Conservation (phyloP, 1,140 invertebrate species). For the Zaprionus inermis region DNA sequence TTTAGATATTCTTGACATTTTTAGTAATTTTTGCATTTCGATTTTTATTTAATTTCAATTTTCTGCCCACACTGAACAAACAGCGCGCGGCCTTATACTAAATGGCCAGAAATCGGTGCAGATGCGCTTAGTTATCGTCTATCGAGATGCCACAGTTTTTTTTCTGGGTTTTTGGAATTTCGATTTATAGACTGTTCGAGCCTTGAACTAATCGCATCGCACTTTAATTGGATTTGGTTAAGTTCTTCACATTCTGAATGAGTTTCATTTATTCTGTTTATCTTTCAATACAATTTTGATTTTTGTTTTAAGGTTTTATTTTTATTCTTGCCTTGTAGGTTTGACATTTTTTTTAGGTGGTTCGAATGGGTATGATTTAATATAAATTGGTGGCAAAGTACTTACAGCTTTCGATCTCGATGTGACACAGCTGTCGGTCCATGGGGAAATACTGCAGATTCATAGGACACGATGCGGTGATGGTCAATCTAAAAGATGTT, state of each 20-base stretch:
- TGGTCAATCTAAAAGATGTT: conserved; percentile 91
- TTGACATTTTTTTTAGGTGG: conserved; percentile 17
- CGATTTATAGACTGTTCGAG: neutral
- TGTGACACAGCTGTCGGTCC: conserved; percentile 98
- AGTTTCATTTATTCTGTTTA: conserved; percentile 60
- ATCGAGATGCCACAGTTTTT: neutral
- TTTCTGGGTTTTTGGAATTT: neutral
- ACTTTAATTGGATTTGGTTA: conserved; percentile 20
- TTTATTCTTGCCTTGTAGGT: conserved; percentile 23
- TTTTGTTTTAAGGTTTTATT: conserved; percentile 31
- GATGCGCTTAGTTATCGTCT: conserved; percentile 41
- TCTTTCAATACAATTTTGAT: conserved; percentile 52
- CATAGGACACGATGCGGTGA: conserved; percentile 98
- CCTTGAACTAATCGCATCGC: conserved; percentile 38
- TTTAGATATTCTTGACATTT: conserved; percentile 11
- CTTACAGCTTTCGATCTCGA: conserved; percentile 99
- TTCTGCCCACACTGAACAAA: conserved; percentile 80
- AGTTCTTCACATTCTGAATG: conserved; percentile 77
- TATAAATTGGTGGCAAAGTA: conserved; percentile 84
- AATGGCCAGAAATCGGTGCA: conserved; percentile 55
- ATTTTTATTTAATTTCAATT: conserved; percentile 15
- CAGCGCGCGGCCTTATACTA: conserved; percentile 75
- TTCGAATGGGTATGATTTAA: neutral
- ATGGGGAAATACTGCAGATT: conserved; percentile 98
- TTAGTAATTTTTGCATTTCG: conserved; percentile 12